Conservation (phyloP, 2,797 vertebrate genomes). For the Artibeus jamaicensis region DNA sequence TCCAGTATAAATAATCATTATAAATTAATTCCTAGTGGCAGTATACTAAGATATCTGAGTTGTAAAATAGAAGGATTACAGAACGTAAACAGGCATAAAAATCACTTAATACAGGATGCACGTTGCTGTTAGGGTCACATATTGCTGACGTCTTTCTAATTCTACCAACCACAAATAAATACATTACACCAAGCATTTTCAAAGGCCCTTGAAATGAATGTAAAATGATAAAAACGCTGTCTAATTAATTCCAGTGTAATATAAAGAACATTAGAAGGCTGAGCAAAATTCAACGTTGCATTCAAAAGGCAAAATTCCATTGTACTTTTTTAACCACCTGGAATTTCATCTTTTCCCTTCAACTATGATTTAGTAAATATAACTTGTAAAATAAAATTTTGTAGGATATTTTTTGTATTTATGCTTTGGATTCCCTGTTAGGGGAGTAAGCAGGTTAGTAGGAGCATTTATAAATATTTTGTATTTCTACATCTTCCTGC, state of each 20-base stretch:
- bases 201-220: slow-evolving; percentile 72
- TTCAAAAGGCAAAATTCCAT: slow-evolving; percentile 58
- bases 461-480: not conserved
- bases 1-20: slow-evolving; percentile 62
- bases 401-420: not conserved
- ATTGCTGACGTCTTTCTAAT: slow-evolving; percentile 64
- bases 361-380: not conserved
- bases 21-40: slow-evolving; percentile 74
- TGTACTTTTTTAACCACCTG: not conserved
- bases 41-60: slow-evolving; percentile 53
- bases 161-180: slow-evolving; percentile 61
- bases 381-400: slow-evolving; percentile 20
- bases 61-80: slow-evolving; percentile 73
- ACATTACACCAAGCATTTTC: slow-evolving; percentile 68
- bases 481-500: not conserved
- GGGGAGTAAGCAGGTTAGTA: slow-evolving; percentile 1
- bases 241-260: slow-evolving; percentile 73
- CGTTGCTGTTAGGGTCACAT: slow-evolving; percentile 62
- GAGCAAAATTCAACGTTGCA: slow-evolving; percentile 47
- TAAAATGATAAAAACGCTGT: slow-evolving; percentile 71
- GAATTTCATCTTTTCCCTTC: slow-evolving; percentile 44
- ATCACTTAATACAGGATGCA: slow-evolving; percentile 66
- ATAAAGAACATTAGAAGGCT: slow-evolving; percentile 65
- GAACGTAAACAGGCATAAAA: slow-evolving; percentile 72
- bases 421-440: slow-evolving; percentile 52